phyloP scores from a whole-genome alignment of 53 echinoderm and acorn worm genomes.

The Crossaster papposus region DNA sequence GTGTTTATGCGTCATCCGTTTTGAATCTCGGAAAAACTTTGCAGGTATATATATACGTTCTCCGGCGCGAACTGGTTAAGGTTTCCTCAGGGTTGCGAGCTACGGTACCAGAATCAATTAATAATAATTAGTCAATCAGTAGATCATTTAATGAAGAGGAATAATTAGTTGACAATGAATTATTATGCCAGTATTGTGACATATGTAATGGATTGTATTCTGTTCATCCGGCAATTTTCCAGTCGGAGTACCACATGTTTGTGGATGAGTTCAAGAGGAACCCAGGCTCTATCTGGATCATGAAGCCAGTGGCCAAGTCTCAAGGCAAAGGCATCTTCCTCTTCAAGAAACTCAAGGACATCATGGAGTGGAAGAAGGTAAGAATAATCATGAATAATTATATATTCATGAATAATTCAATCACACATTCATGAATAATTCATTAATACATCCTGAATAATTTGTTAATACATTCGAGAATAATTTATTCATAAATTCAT shows the following conservation, averaged over 20 bases:
- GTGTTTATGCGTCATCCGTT: too few species aligned
- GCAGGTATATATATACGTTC: too few species aligned
- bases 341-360: constrained; percentile 97
- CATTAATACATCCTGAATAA: too few species aligned
- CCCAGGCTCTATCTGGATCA: constrained; percentile 98
- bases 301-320: constrained; percentile 97
- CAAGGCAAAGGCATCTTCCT: constrained; percentile 99
- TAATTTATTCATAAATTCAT: too few species aligned
- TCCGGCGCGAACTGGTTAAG: too few species aligned
- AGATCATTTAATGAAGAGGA: too few species aligned
- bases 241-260: constrained; percentile 99
- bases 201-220: not conserved
- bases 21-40: too few species aligned
- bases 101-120: too few species aligned
- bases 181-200: not conserved
- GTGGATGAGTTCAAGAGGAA: constrained; percentile 98
- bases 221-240: not conserved
- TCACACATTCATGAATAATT: too few species aligned
- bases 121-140: too few species aligned
- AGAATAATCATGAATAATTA: not conserved
- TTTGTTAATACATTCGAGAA: too few species aligned
- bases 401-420: not conserved
- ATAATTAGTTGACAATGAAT: not conserved
- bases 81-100: too few species aligned
- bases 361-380: constrained; percentile 99